Evolutionary conservation across 2,888 invertebrate species (phyloP).

Genomic region (Tryphoninae sp.): DNA sequence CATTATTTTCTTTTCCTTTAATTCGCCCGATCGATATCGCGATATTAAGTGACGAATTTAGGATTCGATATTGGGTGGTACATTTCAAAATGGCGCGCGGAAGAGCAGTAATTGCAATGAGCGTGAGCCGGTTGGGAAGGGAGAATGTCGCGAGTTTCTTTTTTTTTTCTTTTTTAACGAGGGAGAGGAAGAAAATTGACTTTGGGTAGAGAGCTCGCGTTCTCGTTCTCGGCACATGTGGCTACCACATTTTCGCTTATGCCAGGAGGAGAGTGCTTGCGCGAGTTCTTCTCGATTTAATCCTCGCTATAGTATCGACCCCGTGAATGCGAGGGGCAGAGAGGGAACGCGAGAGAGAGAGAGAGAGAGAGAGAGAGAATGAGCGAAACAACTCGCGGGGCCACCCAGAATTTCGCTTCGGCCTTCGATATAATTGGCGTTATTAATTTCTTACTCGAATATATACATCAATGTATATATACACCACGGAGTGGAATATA

Average conservation of each 20-base stretch:
- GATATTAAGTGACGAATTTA: slow-evolving; percentile 56
- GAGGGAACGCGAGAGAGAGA: slow-evolving; percentile 18
- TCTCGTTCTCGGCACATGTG: slow-evolving; percentile 68
- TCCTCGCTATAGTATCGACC: slow-evolving; percentile 63
- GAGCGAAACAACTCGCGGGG: slow-evolving; percentile 51
- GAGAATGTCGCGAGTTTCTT: slow-evolving; percentile 28
- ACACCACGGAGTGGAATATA: slow-evolving; percentile 2
- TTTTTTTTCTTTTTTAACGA: no score
- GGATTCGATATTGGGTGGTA: slow-evolving; percentile 43
- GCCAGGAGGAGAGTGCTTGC: slow-evolving; percentile 39
- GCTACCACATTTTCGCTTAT: slow-evolving; percentile 67
- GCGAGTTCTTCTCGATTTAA: slow-evolving; percentile 64
- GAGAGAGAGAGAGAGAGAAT: slow-evolving; percentile 16
- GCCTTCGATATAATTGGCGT: slow-evolving; percentile 60
- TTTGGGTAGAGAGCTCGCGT: slow-evolving; percentile 45
- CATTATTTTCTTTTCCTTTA: background rate
- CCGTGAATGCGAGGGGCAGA: background rate
- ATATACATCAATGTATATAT: slow-evolving; percentile 9
- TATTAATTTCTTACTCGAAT: slow-evolving; percentile 59
- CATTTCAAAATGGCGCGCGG: slow-evolving; percentile 54
- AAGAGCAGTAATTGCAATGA: slow-evolving; percentile 26
- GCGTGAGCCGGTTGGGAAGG: slow-evolving; percentile 38
- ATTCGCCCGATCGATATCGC: slow-evolving; percentile 15
- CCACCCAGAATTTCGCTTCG: slow-evolving; percentile 59
- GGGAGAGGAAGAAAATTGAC: slow-evolving; percentile 56